Evolutionary conservation across 2,888 invertebrate genomes (phyloP), one percentile per base, ranked within the genome.

Genomic region (Cistogaster globosa): DNA sequence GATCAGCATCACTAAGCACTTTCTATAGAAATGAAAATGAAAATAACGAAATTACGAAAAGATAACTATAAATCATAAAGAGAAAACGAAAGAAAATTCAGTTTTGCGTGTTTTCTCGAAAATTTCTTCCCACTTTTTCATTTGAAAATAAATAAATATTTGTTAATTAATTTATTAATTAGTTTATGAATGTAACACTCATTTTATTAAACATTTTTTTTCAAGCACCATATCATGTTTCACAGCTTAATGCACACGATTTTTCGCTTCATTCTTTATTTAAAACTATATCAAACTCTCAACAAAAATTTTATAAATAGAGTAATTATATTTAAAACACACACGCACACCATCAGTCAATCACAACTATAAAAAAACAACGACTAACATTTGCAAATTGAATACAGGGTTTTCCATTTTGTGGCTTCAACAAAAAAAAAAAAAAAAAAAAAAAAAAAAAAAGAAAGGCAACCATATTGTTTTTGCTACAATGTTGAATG

Each of bases 1-100:
- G 91, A 87, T 91, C 91, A 86, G 90, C 88, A 86, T 92, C 91
- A 87, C 88, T 89, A 88, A 89, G 88, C 88, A 90, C 88, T 89
- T 88, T 89, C 91, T 91, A 90, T 48, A 45, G n/a, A 68, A 45
- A 69, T 72, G 55, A 79, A 79, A 57, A 65, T 48, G 75, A 76
- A 85, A 86, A 78, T 71, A 78, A 84, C 11, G 38, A 83, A n/a
- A 48, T 53, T 53, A 53, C 51, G 51, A 53, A 48, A 22, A 36
- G 32, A 60, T 69, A 74, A 38, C n/a, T 36, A 57, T 72, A 36
- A 82, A 48, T 26, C 45, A 48, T 48, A 48, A 3, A 42, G 42
- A 12, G 12, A 12, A 42, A 12, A 42, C 42, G 36, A 68, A 83
- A 83, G 80, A 83, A 83, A 83, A 83, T 79, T 77, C 53, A 79